Conservation (phyloP, 2,797 vertebrate genomes). For the Micrastur ruficollis region DNA sequence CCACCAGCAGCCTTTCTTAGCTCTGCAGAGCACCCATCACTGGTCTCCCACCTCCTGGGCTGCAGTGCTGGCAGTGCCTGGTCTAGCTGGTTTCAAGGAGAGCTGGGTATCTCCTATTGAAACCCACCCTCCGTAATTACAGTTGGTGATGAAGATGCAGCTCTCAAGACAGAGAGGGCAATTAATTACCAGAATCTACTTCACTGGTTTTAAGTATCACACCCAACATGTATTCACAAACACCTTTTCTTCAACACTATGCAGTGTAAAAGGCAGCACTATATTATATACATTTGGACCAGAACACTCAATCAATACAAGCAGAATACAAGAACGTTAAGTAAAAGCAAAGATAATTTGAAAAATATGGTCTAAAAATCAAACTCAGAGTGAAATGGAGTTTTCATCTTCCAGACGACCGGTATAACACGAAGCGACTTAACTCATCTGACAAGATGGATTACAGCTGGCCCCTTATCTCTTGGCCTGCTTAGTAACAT, state of each 20-base stretch:
- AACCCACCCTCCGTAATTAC: neutral
- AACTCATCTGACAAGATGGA: slow-evolving; percentile 62
- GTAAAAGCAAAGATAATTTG: neutral
- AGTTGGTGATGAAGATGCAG: neutral
- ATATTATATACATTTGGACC: neutral
- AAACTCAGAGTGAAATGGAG: neutral
- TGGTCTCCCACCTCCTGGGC: neutral
- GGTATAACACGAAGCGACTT: neutral
- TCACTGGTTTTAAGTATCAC: neutral
- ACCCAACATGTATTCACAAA: neutral
- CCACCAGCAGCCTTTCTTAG: neutral
- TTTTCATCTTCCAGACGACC: slow-evolving; percentile 49
- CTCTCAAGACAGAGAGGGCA: neutral
- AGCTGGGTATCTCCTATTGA: neutral
- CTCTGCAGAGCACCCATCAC: rapidly evolving
- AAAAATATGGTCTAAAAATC: slow-evolving; percentile 24
- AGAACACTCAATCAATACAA: neutral
- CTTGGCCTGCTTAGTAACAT: slow-evolving; percentile 57
- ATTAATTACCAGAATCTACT: neutral
- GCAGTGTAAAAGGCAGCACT: neutral
- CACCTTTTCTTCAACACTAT: neutral
- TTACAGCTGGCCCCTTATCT: slow-evolving; percentile 64
- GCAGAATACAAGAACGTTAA: neutral
- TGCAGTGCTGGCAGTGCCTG: neutral
- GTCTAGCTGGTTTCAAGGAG: neutral